Evolutionary conservation across 2,888 invertebrate genomes (phyloP), one percentile per base, ranked within the genome.

Genomic region (Drosophila multiciliata): DNA sequence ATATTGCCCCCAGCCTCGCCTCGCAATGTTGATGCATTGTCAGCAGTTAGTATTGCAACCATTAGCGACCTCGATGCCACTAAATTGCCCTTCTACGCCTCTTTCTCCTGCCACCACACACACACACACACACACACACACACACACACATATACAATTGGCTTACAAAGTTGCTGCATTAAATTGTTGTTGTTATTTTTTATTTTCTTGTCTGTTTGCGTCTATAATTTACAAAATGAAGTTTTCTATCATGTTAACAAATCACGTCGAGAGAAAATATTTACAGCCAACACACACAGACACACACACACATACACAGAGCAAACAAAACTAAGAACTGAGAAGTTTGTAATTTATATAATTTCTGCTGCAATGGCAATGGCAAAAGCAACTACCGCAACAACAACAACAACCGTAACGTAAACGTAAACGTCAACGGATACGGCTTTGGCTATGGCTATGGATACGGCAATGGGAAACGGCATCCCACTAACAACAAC

Each of bases 241-340:
- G 72, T 87, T 87, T 89, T 90, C 87, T 90, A 90, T 90, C 89
- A 90, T 90, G 90, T 87, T 90, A 89, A 87, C 87, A 87, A 87
- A 87, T 87, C 90, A 87, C 85, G 89, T 86, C 66, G 82, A 78
- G 68, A 75, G 68, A 72, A 82, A 75, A 67, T 80, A 74, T 74
- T 74, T 66, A 74, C 69, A 66, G 57, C 40, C 53, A 64, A 64
- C 36, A 23, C 36, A 36, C 35, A 23, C 8, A 36, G 20, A 52
- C 42, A 59, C 32, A 64, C 35, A 61, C 20, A 70, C 40, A 67
- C 33, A 62, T 26, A 49, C 15, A 62, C 29, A 57, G 48, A 64
- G 65, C 60, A 74, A 58, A 72, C 59, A 69, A 66, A 76, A 75
- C 76, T 64, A 60, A 82, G 55, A 74, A 78, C 66, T 70, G 67